Base-by-base conservation (phyloP, 2,113 vertebrate species). In the Lampris megalopsis region DNA sequence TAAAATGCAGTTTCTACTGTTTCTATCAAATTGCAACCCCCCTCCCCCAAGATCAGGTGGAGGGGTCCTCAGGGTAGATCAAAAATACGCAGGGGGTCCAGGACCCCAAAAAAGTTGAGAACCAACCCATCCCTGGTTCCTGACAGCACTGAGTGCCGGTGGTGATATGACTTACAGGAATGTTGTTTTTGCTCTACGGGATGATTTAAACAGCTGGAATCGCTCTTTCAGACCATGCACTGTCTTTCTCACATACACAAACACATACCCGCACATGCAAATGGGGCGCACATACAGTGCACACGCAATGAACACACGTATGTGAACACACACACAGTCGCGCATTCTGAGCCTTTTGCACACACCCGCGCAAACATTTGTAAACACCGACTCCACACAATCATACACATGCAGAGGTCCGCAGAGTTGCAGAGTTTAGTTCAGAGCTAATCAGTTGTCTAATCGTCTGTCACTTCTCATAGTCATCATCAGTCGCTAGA, bases 361-460 rank as follows among this genome's bases (percentile, higher is more conserved):
- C 52, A 35, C 73, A 75, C 70, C 66, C 60, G 56, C 0, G 0
- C 63, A 42, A 5, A n/a, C 52, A 54, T n/a, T 73, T 7, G 67
- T 69, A 71, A 72, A 83, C 71, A 71, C 68, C 48, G 6, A 59
- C 57, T 10, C 9, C 5, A 9, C 1, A 58, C 35, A 41, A 9
- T 47, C 58, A 9, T 8, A 40, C 70, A 67, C 75, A 75, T 54
- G 38, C 45, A 66, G 52, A 53, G 40, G 71, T 73, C 65, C 63
- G 68, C 82, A 36, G 24, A 24, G 24, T 24, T 24, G 24, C 52
- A 57, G 69, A 9, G 37, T 77, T 77, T 69, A 80, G 81, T 13
- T 41, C 67, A 5, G 66, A 85, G 61, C 77, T 83, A 85, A 90
- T 88, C 86, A 90, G 75, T 77, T 85, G 84, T 86, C 71, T 88